phyloP scores from a whole-genome alignment of 2,113 vertebrate genomes.

The Paradoxurus hermaphroditus region DNA sequence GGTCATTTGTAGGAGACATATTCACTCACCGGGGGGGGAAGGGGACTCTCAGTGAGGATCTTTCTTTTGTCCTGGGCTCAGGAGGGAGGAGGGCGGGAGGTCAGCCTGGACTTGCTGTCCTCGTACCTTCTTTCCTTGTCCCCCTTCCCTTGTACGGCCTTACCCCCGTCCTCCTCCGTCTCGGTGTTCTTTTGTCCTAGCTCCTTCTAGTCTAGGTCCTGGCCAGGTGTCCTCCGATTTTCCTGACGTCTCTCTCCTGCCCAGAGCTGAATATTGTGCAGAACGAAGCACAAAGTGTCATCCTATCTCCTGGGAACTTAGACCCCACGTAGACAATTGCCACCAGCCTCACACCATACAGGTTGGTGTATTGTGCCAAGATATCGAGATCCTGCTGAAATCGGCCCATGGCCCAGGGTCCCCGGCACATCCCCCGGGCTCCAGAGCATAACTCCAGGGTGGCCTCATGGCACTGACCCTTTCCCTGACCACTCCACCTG shows the following conservation, averaged over 20 bases:
- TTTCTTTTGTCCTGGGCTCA: neutral
- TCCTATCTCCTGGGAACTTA: neutral
- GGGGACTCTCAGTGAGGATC: neutral
- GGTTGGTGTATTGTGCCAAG: neutral
- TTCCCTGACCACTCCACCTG: neutral
- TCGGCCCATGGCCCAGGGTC: neutral
- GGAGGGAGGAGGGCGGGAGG: neutral
- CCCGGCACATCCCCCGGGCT: neutral
- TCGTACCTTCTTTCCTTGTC: neutral
- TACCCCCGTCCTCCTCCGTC: neutral
- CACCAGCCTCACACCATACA: neutral
- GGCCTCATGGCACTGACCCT: neutral
- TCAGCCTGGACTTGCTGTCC: accelerated
- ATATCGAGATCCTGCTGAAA: neutral
- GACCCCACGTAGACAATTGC: accelerated
- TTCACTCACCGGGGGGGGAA: accelerated
- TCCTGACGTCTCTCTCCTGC: neutral
- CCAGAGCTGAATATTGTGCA: neutral
- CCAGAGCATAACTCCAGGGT: neutral
- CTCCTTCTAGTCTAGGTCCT: neutral
- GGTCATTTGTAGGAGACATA: neutral
- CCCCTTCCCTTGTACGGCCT: neutral
- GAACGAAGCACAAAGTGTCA: neutral
- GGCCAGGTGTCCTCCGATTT: neutral
- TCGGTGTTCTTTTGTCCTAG: neutral